Conservation (phyloP, 30 jellyfish, hydroid and myxozoan species). For the Calvadosia cruxmelitensis region DNA sequence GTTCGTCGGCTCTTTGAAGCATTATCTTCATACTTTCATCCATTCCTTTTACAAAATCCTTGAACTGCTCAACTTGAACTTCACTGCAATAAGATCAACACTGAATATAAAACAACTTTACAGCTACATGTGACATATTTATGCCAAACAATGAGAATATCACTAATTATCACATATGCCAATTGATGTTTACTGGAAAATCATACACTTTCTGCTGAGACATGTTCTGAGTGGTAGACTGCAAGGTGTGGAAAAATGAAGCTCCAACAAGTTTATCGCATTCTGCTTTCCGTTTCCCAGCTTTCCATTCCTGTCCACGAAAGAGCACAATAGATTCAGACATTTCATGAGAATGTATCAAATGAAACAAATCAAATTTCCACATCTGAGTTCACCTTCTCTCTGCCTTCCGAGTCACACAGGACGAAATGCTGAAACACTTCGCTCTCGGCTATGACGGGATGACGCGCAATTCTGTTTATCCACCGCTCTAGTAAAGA, state of each 20-base stretch:
- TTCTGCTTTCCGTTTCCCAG: slow-evolving; percentile 91
- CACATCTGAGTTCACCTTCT: slow-evolving; percentile 38
- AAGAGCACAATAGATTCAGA: neutral
- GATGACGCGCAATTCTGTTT: slow-evolving; percentile 79
- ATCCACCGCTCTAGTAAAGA: slow-evolving; percentile 73
- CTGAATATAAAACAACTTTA: neutral
- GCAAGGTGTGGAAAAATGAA: slow-evolving; percentile 60
- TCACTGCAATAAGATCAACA: slow-evolving; percentile 37
- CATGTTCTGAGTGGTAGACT: slow-evolving; percentile 51
- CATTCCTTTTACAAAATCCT: slow-evolving; percentile 81
- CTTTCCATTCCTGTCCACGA: slow-evolving; percentile 75
- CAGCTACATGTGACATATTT: no score
- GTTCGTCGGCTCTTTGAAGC: slow-evolving; percentile 65
- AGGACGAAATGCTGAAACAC: slow-evolving; percentile 75
- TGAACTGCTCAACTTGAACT: slow-evolving; percentile 64
- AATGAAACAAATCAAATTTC: neutral
- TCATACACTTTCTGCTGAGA: slow-evolving; percentile 90
- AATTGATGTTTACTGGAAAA: no score
- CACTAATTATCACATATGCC: no score
- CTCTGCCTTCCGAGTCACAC: slow-evolving; percentile 72
- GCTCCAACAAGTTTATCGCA: slow-evolving; percentile 81
- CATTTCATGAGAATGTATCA: no score
- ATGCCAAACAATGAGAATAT: no score
- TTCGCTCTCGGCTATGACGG: slow-evolving; percentile 62
- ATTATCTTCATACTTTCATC: slow-evolving; percentile 63